Conservation (phyloP, 1,140 invertebrate genomes). For the Euborellia annulipes region DNA sequence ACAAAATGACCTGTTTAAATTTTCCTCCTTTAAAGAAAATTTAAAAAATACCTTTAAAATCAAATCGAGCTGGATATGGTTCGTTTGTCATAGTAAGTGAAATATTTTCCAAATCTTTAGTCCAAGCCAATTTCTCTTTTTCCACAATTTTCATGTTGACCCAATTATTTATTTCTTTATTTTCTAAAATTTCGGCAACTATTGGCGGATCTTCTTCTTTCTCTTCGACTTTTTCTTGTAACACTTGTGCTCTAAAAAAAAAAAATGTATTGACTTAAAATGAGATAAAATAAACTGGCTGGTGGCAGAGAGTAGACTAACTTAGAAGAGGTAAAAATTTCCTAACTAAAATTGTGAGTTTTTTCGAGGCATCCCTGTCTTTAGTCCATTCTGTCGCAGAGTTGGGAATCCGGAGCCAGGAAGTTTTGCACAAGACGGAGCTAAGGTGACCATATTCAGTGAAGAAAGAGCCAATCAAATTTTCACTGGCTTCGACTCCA, state of each 20-base stretch:
- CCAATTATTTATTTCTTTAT: constrained; percentile 49
- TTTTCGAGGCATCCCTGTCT: constrained; percentile 16
- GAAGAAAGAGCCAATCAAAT: too few species aligned
- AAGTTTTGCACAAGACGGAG: too few species aligned
- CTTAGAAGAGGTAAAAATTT: too few species aligned
- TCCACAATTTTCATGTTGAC: constrained; percentile 67
- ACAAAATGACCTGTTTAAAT: background rate
- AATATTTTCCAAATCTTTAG: constrained; percentile 38
- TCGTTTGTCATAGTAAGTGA: constrained; percentile 27
- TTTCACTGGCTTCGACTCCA: too few species aligned
- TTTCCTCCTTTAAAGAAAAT: background rate
- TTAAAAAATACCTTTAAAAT: constrained; percentile 33
- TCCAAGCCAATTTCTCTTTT: constrained; percentile 71
- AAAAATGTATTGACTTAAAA: constrained; percentile 17
- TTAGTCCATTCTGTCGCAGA: too few species aligned
- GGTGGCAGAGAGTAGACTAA: too few species aligned
- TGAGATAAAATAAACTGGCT: constrained; percentile 21
- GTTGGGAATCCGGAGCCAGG: constrained; percentile 20
- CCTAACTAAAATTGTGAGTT: constrained; percentile 4
- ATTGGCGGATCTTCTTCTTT: constrained; percentile 26
- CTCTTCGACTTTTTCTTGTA: constrained; percentile 18
- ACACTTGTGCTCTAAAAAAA: constrained; percentile 14
- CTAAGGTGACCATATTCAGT: too few species aligned
- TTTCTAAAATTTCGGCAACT: constrained; percentile 37
- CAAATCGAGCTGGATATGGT: constrained; percentile 52